Conservation (phyloP, 2,888 invertebrate genomes). For the Tinea semifulvella region DNA sequence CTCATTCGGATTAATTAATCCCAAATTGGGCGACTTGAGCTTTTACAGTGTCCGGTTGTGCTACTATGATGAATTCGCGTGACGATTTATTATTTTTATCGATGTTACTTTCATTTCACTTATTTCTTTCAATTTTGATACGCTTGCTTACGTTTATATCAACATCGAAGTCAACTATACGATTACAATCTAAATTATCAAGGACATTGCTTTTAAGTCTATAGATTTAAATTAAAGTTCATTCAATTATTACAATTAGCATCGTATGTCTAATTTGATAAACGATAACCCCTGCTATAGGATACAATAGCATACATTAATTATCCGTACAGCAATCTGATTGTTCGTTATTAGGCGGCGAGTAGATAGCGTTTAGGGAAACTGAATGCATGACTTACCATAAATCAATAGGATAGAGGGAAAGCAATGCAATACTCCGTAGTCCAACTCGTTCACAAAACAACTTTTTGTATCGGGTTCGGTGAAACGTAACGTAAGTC, state of each 20-base stretch:
- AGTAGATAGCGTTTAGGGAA: background rate
- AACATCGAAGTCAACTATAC: background rate
- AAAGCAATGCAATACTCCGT: conserved; percentile 49
- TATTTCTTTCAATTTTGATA: conserved; percentile 30
- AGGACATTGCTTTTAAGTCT: background rate
- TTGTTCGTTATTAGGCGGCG: too few species aligned
- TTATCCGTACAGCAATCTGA: too few species aligned
- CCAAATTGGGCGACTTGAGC: conserved; percentile 31
- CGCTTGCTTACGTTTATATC: conserved; percentile 10
- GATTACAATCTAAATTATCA: background rate
- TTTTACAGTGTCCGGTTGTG: conserved; percentile 19
- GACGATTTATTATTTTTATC: conserved; percentile 24
- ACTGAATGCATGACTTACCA: conserved; percentile 35
- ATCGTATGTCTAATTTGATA: background rate
- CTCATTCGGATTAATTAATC: conserved; percentile 47
- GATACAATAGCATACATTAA: too few species aligned
- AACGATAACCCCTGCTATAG: conserved; percentile 1
- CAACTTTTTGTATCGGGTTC: conserved; percentile 48
- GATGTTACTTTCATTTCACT: conserved; percentile 42
- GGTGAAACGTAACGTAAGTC: conserved; percentile 46
- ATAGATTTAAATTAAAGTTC: background rate
- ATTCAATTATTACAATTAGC: background rate
- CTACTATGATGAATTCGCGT: conserved; percentile 12
- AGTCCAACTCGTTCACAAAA: conserved; percentile 50
- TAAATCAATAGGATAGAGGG: conserved; percentile 46